Base-by-base conservation (phyloP, 2,888 invertebrate genomes). In the Synanthedon myopaeformis region DNA sequence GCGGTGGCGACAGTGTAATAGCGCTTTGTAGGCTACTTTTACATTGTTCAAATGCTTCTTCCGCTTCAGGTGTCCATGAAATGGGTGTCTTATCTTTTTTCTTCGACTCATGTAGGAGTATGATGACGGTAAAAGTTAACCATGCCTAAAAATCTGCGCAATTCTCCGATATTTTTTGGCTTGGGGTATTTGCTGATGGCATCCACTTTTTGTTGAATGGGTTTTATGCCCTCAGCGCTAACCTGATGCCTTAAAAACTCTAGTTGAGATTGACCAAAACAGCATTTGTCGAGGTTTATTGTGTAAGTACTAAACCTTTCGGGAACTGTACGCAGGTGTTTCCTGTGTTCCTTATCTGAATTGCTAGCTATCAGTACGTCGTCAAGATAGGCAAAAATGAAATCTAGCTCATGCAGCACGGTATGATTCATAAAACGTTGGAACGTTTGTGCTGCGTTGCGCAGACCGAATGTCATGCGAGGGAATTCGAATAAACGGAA, bases 381-480 rank as follows among this genome's bases (percentile, higher is more conserved):
- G 13, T 56, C 56, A 13, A 57, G 1, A n/a, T 55, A 57, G 11
- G 3, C 6, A n/a, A 53, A 57, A 19, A 54, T 12, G 4, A 57
- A 56, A 14, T 54, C 45, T 11, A 55, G 10, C 0, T 52, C 54
- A 41, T 41, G 23, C 5, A 55, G 51, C 4, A 70, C 59, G 10
- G 62, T 57, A 8, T 1, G 14, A 10, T 65, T 60, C 53, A 70
- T 65, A 51, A 67, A 66, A 6, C 69, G 53, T 51, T 73, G 70
- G 54, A 62, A 70, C 0, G 69, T 67, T 52, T 67, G 67, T 1
- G 61, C 65, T 0, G 72, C 70, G 50, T 73, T 74, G 0, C 64
- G 53, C 3, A 76, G 56, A 3, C 23, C 23, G 23, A 23, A 23
- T 4, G 23, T 23, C 23, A 23, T 23, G 5, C 23, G 23, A 23